Conservation (phyloP, 2,113 vertebrate genomes). For the Neoarius graeffei region DNA sequence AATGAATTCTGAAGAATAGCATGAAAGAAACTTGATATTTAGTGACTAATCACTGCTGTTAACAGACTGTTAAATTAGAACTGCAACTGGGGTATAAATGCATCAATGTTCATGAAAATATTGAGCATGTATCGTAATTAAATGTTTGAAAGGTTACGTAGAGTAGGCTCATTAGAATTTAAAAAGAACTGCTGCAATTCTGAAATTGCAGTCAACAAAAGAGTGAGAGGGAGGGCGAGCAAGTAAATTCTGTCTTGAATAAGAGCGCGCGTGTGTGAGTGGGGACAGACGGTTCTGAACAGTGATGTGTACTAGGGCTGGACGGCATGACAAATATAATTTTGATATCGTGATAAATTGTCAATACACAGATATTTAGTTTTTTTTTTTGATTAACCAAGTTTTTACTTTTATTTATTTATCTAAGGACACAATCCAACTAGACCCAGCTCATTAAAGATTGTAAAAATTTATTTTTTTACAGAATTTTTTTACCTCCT, state of each 20-base stretch:
- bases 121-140: neutral
- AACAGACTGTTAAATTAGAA: slow-evolving; percentile 3
- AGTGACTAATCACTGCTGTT: neutral
- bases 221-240: neutral
- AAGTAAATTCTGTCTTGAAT: neutral
- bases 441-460: neutral
- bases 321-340: neutral
- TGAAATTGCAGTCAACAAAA: slow-evolving; percentile 3
- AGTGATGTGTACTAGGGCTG: neutral
- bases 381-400: neutral
- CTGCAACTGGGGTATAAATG: neutral
- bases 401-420: neutral
- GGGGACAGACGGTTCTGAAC: neutral
- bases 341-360: neutral
- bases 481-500: neutral
- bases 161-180: slow-evolving; percentile 8
- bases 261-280: neutral
- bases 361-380: neutral
- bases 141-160: neutral
- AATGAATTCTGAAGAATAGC: neutral
- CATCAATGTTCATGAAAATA: neutral
- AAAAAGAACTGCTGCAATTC: slow-evolving; percentile 9
- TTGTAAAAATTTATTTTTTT: neutral
- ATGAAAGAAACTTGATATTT: neutral
- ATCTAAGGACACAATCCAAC: neutral